Evolutionary conservation across 2,797 vertebrate species (phyloP).

Genomic region (Salmo trutta): DNA sequence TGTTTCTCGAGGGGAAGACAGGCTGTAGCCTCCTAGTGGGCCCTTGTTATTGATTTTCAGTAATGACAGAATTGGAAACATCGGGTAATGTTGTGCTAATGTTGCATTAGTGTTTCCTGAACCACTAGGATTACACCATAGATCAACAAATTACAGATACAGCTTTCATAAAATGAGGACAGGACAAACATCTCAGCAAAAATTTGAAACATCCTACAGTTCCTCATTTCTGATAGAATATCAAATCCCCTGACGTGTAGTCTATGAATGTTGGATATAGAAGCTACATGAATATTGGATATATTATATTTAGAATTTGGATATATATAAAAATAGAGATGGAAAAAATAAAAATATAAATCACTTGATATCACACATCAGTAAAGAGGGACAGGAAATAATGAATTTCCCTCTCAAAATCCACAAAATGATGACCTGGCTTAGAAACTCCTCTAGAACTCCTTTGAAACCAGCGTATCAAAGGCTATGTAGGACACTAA

Average conservation of each 20-base stretch:
- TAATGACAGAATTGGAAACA: too few relatives aligned
- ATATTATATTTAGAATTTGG: too few relatives aligned
- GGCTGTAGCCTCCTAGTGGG: too few relatives aligned
- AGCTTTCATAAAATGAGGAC: constrained; percentile 17
- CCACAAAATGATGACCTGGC: constrained; percentile 14
- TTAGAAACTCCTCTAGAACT: background rate
- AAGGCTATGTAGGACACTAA: constrained; percentile 39
- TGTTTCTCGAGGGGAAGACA: too few relatives aligned
- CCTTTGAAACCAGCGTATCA: background rate
- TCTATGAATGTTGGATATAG: constrained; percentile 67
- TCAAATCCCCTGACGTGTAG: constrained; percentile 42
- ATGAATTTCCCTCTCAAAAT: background rate
- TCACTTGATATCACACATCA: constrained; percentile 30
- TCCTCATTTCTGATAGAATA: constrained; percentile 54
- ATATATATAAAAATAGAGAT: too few relatives aligned
- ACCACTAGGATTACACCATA: constrained; percentile 3
- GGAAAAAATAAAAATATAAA: background rate
- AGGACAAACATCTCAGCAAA: constrained; percentile 13
- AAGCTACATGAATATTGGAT: too few relatives aligned
- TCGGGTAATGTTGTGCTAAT: background rate
- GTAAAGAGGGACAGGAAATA: constrained; percentile 21
- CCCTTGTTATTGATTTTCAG: too few relatives aligned
- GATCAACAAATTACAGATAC: constrained; percentile 35
- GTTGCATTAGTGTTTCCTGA: background rate
- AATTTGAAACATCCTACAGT: constrained; percentile 39